Conservation (phyloP, 2,888 invertebrate species). For the Tholera decimalis region DNA sequence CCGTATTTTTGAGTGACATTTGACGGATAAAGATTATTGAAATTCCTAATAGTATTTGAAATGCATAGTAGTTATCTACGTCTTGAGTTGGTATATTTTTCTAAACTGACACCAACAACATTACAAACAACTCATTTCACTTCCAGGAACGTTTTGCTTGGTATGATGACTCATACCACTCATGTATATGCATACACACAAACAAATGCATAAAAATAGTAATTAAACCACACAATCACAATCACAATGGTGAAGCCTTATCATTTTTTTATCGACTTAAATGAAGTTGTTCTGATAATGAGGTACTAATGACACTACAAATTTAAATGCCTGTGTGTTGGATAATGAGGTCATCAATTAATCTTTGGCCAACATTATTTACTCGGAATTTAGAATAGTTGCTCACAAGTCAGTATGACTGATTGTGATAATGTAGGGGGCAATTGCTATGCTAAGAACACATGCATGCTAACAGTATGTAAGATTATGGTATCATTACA, state of each 20-base stretch:
- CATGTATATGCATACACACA: conserved; percentile 6
- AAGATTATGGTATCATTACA: conserved; percentile 5
- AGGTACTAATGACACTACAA: conserved; percentile 14
- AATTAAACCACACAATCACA: conserved; percentile 8
- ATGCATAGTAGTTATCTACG: too few relatives aligned
- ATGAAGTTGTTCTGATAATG: conserved; percentile 13
- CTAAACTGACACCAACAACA: too few relatives aligned
- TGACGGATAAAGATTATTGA: too few relatives aligned
- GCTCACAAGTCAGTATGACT: conserved; percentile 8
- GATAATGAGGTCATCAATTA: conserved; percentile 40
- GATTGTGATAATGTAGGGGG: conserved; percentile 28
- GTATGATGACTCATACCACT: conserved; percentile 32
- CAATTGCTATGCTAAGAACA: background rate
- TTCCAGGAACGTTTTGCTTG: conserved; percentile 19
- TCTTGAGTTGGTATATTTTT: too few relatives aligned
- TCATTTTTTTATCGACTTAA: conserved; percentile 13
- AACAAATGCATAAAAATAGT: conserved; percentile 29
- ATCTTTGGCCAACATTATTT: conserved; percentile 15
- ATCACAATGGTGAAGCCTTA: conserved; percentile 18
- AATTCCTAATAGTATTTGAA: too few relatives aligned
- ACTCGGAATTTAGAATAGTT: conserved; percentile 28
- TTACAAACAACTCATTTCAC: conserved; percentile 35
- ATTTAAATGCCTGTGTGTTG: conserved; percentile 22
- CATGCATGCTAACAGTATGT: background rate
- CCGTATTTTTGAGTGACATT: too few relatives aligned